Percentiles rank a stretch among this genome's conserved stretches.
Conservation (phyloP, 2,888 invertebrate species). For the Drosophila anceps region DNA sequence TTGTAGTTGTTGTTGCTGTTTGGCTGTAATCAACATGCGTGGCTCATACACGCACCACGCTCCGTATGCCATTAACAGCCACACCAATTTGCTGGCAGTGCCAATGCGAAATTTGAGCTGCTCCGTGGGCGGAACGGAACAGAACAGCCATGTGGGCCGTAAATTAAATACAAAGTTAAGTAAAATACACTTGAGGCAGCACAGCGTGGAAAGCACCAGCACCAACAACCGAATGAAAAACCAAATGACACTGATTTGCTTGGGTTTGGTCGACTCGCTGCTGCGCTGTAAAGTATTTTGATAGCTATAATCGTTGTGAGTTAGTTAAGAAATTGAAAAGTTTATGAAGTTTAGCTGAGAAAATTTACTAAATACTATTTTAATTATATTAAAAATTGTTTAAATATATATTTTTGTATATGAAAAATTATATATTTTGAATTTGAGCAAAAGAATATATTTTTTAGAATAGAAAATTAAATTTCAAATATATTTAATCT, state of each 20-base stretch:
- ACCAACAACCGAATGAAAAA: not conserved
- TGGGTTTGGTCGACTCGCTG: not conserved
- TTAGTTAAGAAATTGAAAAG: too few relatives aligned
- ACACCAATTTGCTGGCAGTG: slow-evolving; percentile 41
- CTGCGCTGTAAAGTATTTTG: not conserved
- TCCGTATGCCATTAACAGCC: slow-evolving; percentile 48
- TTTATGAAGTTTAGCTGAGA: not conserved
- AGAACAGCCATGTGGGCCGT: slow-evolving; percentile 19
- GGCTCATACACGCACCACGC: slow-evolving; percentile 28
- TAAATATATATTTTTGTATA: too few relatives aligned
- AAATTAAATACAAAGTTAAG: slow-evolving; percentile 68
- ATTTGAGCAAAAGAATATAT: too few relatives aligned
- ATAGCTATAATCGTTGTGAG: too few relatives aligned
- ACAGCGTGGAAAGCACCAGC: slow-evolving; percentile 14
- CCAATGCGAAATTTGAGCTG: slow-evolving; percentile 29
- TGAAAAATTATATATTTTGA: too few relatives aligned
- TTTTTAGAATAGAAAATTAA: too few relatives aligned
- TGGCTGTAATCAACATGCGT: slow-evolving; percentile 55
- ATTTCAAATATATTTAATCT: too few relatives aligned
- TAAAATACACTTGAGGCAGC: slow-evolving; percentile 65
- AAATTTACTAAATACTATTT: not conserved
- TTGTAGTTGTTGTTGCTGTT: not conserved
- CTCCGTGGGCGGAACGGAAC: slow-evolving; percentile 15
- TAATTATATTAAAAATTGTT: not conserved
- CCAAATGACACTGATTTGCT: not conserved